A percentile compares a stretch with the other conserved stretches of the same genome.
Evolutionary conservation across 2,113 vertebrate genomes (phyloP).

Genomic region (Paedocypris sp.): DNA sequence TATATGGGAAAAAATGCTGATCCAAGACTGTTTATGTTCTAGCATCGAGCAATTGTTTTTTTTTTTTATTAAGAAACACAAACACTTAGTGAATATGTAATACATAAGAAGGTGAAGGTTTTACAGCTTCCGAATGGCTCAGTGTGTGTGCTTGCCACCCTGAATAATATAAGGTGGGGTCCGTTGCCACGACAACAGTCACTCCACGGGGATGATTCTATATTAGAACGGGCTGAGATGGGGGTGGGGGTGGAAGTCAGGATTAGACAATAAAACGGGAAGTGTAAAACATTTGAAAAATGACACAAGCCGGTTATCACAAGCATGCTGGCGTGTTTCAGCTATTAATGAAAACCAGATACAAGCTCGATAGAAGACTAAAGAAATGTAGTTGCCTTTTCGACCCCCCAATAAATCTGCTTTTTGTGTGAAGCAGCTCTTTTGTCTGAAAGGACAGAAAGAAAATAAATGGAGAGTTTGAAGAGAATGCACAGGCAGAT

Average conservation of each 20-base stretch:
- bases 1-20: too few species aligned
- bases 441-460: slow-evolving; percentile 13
- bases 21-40: too few species aligned
- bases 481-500: too few species aligned
- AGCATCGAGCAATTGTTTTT: too few species aligned
- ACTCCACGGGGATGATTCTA: slow-evolving; percentile 2
- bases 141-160: not conserved
- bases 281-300: not conserved
- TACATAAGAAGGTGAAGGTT: not conserved
- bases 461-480: not conserved
- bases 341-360: not conserved
- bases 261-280: slow-evolving; percentile 8
- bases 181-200: slow-evolving; percentile 31
- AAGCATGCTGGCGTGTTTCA: not conserved
- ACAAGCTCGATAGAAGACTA: not conserved
- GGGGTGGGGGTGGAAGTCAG: slow-evolving; percentile 13
- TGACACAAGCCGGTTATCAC: not conserved
- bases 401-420: not conserved
- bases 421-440: not conserved
- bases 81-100: not conserved
- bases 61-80: too few species aligned
- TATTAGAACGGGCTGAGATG: slow-evolving; percentile 4
- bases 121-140: not conserved
- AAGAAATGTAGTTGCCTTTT: not conserved
- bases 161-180: slow-evolving; percentile 27